Conservation (phyloP, 1,140 invertebrate genomes). For the Augochlora pura region DNA sequence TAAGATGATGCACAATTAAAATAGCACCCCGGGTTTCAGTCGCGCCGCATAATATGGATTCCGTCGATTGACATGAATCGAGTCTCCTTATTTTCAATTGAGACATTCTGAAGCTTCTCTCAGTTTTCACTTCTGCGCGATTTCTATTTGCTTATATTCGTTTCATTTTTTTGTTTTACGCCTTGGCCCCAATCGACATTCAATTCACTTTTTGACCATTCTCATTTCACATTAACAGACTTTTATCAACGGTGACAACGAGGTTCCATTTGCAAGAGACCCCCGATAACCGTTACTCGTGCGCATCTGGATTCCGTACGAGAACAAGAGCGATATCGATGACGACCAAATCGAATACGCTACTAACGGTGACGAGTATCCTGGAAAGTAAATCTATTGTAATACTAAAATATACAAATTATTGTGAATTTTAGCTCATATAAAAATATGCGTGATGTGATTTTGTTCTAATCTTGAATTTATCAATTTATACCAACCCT, state of each 20-base stretch:
- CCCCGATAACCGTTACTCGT: conserved; percentile 44
- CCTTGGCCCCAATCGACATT: conserved; percentile 70
- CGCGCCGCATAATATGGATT: conserved; percentile 64
- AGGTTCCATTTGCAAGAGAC: conserved; percentile 9
- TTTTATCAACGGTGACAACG: conserved; percentile 32
- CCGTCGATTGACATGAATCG: conserved; percentile 49
- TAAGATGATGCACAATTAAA: conserved; percentile 75
- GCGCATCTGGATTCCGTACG: conserved; percentile 39
- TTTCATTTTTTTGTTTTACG: conserved; percentile 49
- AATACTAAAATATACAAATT: neutral
- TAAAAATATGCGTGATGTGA: no score
- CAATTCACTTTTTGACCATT: conserved; percentile 55
- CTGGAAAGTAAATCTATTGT: conserved; percentile 31
- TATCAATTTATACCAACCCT: conserved; percentile 60
- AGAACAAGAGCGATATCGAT: conserved; percentile 59
- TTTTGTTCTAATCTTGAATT: no score
- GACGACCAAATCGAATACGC: conserved; percentile 56
- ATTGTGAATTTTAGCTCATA: no score
- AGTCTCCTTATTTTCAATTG: conserved; percentile 23
- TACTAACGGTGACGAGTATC: conserved; percentile 61
- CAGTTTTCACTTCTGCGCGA: conserved; percentile 33
- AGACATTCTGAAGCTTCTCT: conserved; percentile 34
- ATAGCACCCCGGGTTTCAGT: conserved; percentile 75
- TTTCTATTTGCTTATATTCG: conserved; percentile 18
- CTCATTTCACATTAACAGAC: conserved; percentile 58